phyloP scores from a whole-genome alignment of 2,113 vertebrate genomes.

The Noctilio leporinus region DNA sequence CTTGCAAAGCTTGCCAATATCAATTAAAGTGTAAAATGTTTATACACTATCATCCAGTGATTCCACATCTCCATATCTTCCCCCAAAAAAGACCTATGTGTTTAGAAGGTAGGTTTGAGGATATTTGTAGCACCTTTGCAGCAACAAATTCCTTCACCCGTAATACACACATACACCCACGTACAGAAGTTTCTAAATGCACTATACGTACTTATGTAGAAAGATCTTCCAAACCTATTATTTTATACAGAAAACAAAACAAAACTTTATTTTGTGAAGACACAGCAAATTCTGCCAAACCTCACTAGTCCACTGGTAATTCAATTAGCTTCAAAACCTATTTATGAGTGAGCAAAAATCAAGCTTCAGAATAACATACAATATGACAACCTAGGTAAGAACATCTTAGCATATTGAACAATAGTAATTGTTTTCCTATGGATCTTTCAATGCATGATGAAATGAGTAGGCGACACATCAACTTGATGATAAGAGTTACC shows the following conservation, averaged over 20 bases:
- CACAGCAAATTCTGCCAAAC: not conserved
- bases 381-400: not conserved
- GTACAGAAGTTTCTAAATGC: not conserved
- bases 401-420: not conserved
- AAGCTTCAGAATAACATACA: not conserved
- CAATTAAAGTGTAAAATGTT: not conserved
- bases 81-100: not conserved
- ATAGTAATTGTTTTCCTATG: not conserved
- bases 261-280: constrained; percentile 16
- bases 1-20: not conserved
- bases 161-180: not conserved
- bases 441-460: not conserved
- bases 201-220: not conserved
- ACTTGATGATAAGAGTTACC: not conserved
- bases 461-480: not conserved
- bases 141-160: not conserved
- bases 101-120: not conserved
- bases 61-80: not conserved
- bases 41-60: not conserved
- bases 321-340: not conserved
- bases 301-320: not conserved
- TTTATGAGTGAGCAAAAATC: not conserved
- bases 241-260: not conserved
- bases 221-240: not conserved
- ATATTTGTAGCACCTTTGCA: not conserved